phyloP scores from a whole-genome alignment of 2,888 invertebrate genomes.

The Pandemis heparana region DNA sequence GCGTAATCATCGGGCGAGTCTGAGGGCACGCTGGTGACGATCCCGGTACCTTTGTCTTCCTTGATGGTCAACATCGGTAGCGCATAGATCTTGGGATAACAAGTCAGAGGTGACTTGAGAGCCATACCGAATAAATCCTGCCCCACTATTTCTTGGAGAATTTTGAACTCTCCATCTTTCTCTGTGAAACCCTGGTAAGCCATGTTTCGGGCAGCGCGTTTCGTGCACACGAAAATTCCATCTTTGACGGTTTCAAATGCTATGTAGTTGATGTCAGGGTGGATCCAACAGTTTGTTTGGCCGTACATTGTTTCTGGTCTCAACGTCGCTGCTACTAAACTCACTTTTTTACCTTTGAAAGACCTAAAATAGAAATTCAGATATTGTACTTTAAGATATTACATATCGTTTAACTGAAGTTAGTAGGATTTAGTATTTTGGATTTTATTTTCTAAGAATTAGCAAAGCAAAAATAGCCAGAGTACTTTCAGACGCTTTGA shows the following conservation, averaged over 20 bases:
- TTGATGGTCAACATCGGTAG: constrained; percentile 99
- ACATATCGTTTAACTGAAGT: background rate
- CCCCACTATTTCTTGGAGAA: constrained; percentile 89
- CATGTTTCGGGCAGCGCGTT: constrained; percentile 97
- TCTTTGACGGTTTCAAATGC: constrained; percentile 90
- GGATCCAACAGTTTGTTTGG: constrained; percentile 99
- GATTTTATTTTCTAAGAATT: no score
- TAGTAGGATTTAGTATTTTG: background rate
- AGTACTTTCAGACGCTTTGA: no score
- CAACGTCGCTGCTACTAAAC: constrained; percentile 98
- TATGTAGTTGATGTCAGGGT: constrained; percentile 97
- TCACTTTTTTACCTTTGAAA: constrained; percentile 87
- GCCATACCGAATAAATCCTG: constrained; percentile 93
- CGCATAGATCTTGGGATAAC: constrained; percentile 94
- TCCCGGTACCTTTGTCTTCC: constrained; percentile 98
- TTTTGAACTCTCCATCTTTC: constrained; percentile 91
- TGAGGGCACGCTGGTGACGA: constrained; percentile 99
- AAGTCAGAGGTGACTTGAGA: constrained; percentile 93
- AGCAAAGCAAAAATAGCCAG: no score
- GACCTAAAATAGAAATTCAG: constrained; percentile 71
- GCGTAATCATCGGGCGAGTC: constrained; percentile 99
- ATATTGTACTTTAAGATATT: background rate
- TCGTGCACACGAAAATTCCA: constrained; percentile 95
- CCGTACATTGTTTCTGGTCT: constrained; percentile 99
- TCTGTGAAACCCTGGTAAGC: constrained; percentile 96